phyloP scores from a whole-genome alignment of 2,888 invertebrate species.

The Hirtodrosophila trivittata region DNA sequence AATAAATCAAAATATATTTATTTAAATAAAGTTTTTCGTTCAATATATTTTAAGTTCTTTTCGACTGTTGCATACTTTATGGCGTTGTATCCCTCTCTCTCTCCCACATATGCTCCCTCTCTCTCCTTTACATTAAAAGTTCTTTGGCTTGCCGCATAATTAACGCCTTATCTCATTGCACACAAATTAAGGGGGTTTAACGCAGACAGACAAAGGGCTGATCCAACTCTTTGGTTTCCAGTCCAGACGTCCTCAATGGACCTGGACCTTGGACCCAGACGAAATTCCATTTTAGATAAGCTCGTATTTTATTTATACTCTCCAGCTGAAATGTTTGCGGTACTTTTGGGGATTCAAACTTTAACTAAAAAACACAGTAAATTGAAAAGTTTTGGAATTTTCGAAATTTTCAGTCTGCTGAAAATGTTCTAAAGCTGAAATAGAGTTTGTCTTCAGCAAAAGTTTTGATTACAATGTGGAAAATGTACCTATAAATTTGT shows the following conservation, averaged over 20 bases:
- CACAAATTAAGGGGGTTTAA: slow-evolving; percentile 69
- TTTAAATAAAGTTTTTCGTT: slow-evolving; percentile 3
- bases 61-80: slow-evolving; percentile 51
- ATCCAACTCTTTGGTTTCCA: slow-evolving; percentile 32
- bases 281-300: slow-evolving; percentile 61
- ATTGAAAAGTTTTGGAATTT: neutral
- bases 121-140: too few relatives aligned
- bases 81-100: slow-evolving; percentile 20
- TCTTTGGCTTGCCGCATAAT: slow-evolving; percentile 49
- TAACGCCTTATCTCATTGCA: slow-evolving; percentile 65
- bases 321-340: slow-evolving; percentile 15
- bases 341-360: slow-evolving; percentile 11
- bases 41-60: neutral
- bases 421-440: neutral
- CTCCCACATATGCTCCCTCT: too few relatives aligned
- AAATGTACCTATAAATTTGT: too few relatives aligned
- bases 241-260: slow-evolving; percentile 60
- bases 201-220: slow-evolving; percentile 34
- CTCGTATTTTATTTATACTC: slow-evolving; percentile 53
- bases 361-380: slow-evolving; percentile 6
- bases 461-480: too few relatives aligned
- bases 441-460: too few relatives aligned
- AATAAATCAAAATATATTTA: slow-evolving; percentile 8
- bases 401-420: too few relatives aligned
- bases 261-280: slow-evolving; percentile 37